Evolutionary conservation across 2,888 invertebrate genomes (phyloP), one percentile per base, ranked within the genome.

Genomic region (Tachina grossa): DNA sequence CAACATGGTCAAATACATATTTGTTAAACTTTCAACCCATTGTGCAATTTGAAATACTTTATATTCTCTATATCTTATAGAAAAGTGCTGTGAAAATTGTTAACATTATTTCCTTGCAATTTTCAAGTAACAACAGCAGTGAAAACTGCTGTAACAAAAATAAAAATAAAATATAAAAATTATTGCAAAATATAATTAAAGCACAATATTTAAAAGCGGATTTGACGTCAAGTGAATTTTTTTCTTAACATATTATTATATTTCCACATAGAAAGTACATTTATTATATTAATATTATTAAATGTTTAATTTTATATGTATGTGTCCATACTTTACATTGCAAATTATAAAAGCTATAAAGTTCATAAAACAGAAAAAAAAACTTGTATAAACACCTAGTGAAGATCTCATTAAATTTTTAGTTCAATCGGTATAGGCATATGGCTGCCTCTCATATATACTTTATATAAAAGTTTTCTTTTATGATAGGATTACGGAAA

Each of bases 41-140:
- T 49, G 68, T 77, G 41, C 41, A 41, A 63, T 61, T 63, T 16
- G 49, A 51, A 45, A 59, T 49, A 77, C 59, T 66, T 22, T 59
- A 41, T 49, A 76, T 57, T 22, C 55, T 13, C 10, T 57, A 22
- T 66, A 47, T 8, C 41, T 57, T 53, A 1, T n/a, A 41, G 9
- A 57, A 72, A 72, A 80, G 72, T 13, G 16, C 31, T 65, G 66
- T 49, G 65, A 74, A 80, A 80, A 72, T 80, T 80, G 47, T 74
- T 66, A 57, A 72, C 72, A 66, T 31, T 55, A 74, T 80, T 80
- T 80, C 65, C 80, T 43, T 66, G 72, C 65, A 80, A 80, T 80
- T 72, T 80, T 66, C 65, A 65, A 74, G 80, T 74, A 72, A 80
- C 43, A 80, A 49, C 65, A 49, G 55, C 49, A 72, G 41, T 57